phyloP scores from a whole-genome alignment of 2,113 vertebrate genomes.

The Nothoprocta perdicaria region DNA sequence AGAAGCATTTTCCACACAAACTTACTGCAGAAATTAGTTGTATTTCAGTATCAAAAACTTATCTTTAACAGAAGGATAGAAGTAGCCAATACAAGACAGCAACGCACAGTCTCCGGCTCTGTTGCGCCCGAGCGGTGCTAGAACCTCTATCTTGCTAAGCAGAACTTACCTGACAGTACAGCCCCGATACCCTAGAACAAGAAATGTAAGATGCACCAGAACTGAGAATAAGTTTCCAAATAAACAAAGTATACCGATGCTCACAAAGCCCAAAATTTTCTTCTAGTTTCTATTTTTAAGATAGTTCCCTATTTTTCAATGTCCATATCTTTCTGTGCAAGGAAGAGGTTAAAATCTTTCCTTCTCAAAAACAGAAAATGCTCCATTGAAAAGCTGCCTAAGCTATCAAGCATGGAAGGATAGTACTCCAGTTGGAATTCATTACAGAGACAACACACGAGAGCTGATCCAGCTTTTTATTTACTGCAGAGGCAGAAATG shows the following conservation, averaged over 20 bases:
- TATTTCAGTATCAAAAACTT: not conserved
- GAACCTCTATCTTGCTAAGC: not conserved
- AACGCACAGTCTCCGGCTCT: not conserved
- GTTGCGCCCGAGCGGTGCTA: not conserved
- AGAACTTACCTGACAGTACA: not conserved
- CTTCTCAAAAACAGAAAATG: not conserved
- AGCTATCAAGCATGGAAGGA: conserved; percentile 49
- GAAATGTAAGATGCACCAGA: not conserved
- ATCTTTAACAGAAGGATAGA: not conserved
- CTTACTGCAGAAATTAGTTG: not conserved
- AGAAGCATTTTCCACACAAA: not conserved
- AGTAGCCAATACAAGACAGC: not conserved
- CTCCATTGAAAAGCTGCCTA: conserved; percentile 30
- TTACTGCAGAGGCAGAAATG: conserved; percentile 56
- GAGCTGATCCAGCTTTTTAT: conserved; percentile 65
- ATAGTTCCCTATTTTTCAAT: not conserved
- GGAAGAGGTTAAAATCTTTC: conserved; percentile 49
- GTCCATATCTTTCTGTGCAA: not conserved
- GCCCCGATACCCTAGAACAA: not conserved
- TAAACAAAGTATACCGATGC: not conserved
- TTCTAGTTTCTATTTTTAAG: not conserved
- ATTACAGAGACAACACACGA: conserved; percentile 44
- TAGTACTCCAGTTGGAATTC: conserved; percentile 58
- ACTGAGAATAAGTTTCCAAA: fast-evolving
- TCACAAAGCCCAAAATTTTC: not conserved